A percentile compares a stretch with the other conserved stretches of the same genome.
phyloP scores from a whole-genome alignment of 2,113 vertebrate genomes.

The zebrafish (Danio rerio) region GRCz12tu NC_133184.1:48682001-48682500 shows the following conservation, averaged over 20 bases:
- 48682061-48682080: conserved; percentile 65
- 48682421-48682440: conserved; percentile 28
- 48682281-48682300: neutral
- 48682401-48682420: conserved; percentile 42
- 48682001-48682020: conserved; percentile 76
- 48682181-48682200: conserved; percentile 64
- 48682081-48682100: conserved; percentile 70
- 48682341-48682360: neutral
- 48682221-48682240: conserved; percentile 45
- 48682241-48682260: conserved; percentile 61
- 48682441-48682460: conserved; percentile 25
- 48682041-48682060: conserved; percentile 65
- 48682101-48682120: conserved; percentile 76
- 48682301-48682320: conserved; percentile 14
- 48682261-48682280: neutral
- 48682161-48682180: conserved; percentile 77
- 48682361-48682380: neutral
- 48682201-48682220: conserved; percentile 53
- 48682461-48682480: conserved; percentile 1
- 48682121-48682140: conserved; percentile 76
- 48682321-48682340: conserved; percentile 4
- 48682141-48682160: conserved; percentile 72
- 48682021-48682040: conserved; percentile 73
- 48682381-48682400: conserved; percentile 32
- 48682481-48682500: conserved; percentile 54